These are phyloP conservation scores for Sphenodon punctatus DNA, from an alignment of 2,797 vertebrate species.

Conservation along the genomic window DNA sequence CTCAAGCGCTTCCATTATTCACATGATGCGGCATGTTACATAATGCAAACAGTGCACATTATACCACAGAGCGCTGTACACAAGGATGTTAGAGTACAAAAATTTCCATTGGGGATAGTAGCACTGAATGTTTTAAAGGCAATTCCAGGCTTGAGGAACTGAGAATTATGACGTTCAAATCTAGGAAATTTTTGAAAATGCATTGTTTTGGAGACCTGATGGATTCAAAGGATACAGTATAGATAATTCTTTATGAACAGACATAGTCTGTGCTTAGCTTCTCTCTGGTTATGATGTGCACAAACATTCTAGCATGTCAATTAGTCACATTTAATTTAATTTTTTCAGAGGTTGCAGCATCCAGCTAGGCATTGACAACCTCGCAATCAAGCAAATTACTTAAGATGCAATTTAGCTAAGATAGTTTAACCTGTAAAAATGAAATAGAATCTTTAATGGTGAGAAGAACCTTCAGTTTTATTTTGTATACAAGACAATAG, in stretches of 20 bases:
- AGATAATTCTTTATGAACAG: not conserved
- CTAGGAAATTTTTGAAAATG: not conserved
- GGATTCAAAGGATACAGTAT: not conserved
- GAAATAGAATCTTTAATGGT: not conserved
- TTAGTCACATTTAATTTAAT: not conserved
- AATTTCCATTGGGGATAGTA: not conserved
- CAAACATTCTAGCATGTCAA: not conserved
- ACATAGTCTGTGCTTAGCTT: not conserved
- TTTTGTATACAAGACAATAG: not conserved
- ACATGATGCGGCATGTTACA: conserved; percentile 62
- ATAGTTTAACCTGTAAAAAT: not conserved
- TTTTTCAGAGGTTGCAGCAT: not conserved
- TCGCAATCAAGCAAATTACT: not conserved
- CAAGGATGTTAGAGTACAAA: not conserved
- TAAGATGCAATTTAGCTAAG: not conserved
- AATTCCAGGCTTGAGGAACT: not conserved
- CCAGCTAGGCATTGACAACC: not conserved
- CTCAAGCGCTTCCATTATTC: conserved; percentile 68
- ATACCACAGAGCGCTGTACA: accelerated
- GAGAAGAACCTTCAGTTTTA: not conserved
- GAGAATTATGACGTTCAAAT: not conserved
- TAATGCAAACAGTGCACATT: not conserved
- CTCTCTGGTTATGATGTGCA: not conserved
- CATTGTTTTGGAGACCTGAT: not conserved
- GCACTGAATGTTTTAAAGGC: conserved; percentile 18